Evolutionary conservation across 2,888 invertebrate species (phyloP).

Genomic region (Limnephilus lunatus): DNA sequence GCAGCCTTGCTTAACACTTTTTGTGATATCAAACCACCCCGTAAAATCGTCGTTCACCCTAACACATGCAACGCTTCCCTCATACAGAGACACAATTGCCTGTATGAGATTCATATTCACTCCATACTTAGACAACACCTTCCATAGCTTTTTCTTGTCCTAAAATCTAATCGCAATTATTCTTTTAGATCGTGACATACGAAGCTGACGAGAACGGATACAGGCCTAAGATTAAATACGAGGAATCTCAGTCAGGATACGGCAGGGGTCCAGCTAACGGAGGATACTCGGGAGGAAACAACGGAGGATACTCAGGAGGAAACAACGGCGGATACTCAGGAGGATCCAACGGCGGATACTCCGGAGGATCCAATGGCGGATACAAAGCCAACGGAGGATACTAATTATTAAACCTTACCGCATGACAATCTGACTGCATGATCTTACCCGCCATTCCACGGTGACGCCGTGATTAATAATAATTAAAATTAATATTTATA

Average conservation of each 20-base stretch:
- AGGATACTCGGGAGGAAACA: slow-evolving; percentile 61
- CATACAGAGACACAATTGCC: too few relatives aligned
- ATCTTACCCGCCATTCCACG: not conserved
- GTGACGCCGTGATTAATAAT: not conserved
- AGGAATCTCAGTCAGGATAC: slow-evolving; percentile 75
- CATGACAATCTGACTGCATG: slow-evolving; percentile 68
- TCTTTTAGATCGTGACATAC: slow-evolving; percentile 80
- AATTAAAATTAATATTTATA: not conserved
- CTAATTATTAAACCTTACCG: not conserved
- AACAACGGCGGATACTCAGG: slow-evolving; percentile 45
- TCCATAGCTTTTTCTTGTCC: too few relatives aligned
- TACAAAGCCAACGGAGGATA: slow-evolving; percentile 9
- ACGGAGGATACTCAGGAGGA: slow-evolving; percentile 62
- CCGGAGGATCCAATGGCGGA: not conserved
- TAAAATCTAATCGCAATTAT: too few relatives aligned
- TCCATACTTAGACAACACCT: too few relatives aligned
- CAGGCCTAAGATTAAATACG: slow-evolving; percentile 83
- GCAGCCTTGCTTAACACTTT: too few relatives aligned
- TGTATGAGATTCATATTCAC: too few relatives aligned
- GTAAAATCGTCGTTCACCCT: too few relatives aligned
- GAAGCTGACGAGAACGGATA: slow-evolving; percentile 84
- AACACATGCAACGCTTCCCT: too few relatives aligned
- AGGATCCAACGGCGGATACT: slow-evolving; percentile 26
- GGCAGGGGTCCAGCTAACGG: slow-evolving; percentile 66
- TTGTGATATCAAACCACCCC: too few relatives aligned